phyloP scores from a whole-genome alignment of 2,888 invertebrate genomes.

The Tethea ocularis region DNA sequence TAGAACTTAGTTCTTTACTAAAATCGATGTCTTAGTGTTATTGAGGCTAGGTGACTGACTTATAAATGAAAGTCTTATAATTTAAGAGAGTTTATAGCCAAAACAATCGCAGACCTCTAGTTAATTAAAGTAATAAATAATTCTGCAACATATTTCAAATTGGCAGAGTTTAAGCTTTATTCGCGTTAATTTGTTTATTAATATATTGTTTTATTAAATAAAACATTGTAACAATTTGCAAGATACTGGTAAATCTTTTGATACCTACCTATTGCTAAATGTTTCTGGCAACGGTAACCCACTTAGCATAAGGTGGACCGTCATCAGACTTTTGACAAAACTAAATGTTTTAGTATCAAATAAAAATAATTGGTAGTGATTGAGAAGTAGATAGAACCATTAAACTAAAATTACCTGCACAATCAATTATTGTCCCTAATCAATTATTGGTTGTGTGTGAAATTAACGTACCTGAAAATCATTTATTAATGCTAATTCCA shows the following conservation, averaged over 20 bases:
- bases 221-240: too few species aligned
- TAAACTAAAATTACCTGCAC: not conserved
- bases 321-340: too few species aligned
- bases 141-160: not conserved
- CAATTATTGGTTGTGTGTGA: slow-evolving; percentile 2
- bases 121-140: not conserved
- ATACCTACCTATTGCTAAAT: too few species aligned
- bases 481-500: slow-evolving; percentile 9
- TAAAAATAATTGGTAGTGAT: not conserved
- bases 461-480: slow-evolving; percentile 21
- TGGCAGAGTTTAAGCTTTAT: too few species aligned
- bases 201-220: too few species aligned
- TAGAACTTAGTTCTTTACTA: not conserved
- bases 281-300: too few species aligned
- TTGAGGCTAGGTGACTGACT: not conserved
- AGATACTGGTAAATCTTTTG: too few species aligned
- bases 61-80: not conserved
- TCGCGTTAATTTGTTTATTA: too few species aligned
- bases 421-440: not conserved
- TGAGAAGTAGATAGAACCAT: not conserved
- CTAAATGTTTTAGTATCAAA: too few species aligned
- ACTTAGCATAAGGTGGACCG: too few species aligned
- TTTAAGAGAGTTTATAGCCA: not conserved
- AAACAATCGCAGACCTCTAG: not conserved
- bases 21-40: not conserved